phyloP scores from a whole-genome alignment of 2,113 vertebrate genomes.

The Nanorana parkeri region DNA sequence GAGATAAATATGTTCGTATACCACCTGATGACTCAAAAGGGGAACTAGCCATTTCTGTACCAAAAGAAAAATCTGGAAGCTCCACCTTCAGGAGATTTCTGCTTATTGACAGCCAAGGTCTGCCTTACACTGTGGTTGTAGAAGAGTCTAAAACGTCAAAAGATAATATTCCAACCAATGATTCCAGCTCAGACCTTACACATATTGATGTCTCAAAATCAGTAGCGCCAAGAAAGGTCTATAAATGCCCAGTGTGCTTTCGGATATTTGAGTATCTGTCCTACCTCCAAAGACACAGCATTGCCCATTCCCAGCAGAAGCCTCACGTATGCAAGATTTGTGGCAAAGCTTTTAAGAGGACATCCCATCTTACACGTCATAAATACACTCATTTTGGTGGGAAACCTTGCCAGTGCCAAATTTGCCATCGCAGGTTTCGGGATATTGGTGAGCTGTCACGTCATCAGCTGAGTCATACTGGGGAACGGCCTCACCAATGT shows the following conservation, averaged over 20 bases:
- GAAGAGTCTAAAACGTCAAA: slow-evolving; percentile 56
- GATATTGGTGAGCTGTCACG: slow-evolving; percentile 82
- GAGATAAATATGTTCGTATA: slow-evolving; percentile 2
- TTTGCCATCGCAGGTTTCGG: slow-evolving; percentile 82
- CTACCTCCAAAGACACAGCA: slow-evolving; percentile 85
- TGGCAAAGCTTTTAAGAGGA: slow-evolving; percentile 86
- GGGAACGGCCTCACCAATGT: slow-evolving; percentile 85
- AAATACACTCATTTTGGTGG: slow-evolving; percentile 84
- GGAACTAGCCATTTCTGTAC: background rate
- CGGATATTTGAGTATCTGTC: slow-evolving; percentile 87
- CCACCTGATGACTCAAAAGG: background rate
- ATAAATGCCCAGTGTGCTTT: slow-evolving; percentile 83
- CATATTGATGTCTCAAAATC: background rate
- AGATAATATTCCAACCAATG: background rate
- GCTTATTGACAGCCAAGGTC: slow-evolving; percentile 68
- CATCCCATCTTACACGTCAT: slow-evolving; percentile 86
- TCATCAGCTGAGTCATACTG: slow-evolving; percentile 83
- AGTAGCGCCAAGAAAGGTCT: slow-evolving; percentile 71
- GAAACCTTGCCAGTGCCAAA: slow-evolving; percentile 81
- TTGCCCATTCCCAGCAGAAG: slow-evolving; percentile 87
- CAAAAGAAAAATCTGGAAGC: slow-evolving; percentile 16
- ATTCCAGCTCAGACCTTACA: background rate
- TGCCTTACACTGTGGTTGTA: slow-evolving; percentile 67
- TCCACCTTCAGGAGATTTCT: slow-evolving; percentile 52
- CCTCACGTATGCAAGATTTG: slow-evolving; percentile 84